Evolutionary conservation across 2,888 invertebrate genomes (phyloP).

Genomic region (Mechanitis mazaeus): DNA sequence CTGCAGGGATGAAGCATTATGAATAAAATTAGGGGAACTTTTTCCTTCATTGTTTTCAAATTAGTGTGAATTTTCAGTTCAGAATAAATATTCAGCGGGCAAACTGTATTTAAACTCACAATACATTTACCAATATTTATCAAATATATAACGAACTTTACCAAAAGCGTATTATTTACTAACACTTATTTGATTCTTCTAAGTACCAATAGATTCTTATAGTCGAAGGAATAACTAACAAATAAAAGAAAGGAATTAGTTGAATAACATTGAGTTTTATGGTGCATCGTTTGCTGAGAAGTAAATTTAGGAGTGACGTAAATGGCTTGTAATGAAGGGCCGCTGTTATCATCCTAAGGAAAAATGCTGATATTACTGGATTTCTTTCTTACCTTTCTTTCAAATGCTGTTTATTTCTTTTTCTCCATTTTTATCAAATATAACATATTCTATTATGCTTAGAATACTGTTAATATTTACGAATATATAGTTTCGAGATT

Average conservation of each 20-base stretch:
- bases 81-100: too few species aligned
- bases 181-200: too few species aligned
- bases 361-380: conserved; percentile 4
- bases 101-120: too few species aligned
- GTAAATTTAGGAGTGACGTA: conserved; percentile 15
- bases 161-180: too few species aligned
- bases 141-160: too few species aligned
- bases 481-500: too few species aligned
- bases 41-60: conserved; percentile 1
- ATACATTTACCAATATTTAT: too few species aligned
- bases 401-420: not conserved
- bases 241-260: conserved; percentile 32
- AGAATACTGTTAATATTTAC: too few species aligned
- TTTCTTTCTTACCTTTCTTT: not conserved
- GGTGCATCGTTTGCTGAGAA: conserved; percentile 8
- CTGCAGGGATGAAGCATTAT: conserved; percentile 4
- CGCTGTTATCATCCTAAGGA: conserved; percentile 10
- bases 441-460: too few species aligned
- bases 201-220: too few species aligned
- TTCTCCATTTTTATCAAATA: not conserved
- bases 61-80: not conserved
- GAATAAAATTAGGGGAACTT: conserved; percentile 5
- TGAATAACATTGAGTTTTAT: conserved; percentile 12
- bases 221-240: conserved; percentile 21
- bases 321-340: conserved; percentile 16